A percentile compares a stretch with the other conserved stretches of the same genome.
Evolutionary conservation across 2,797 vertebrate species (phyloP).

Genomic region (Fundulus diaphanus): DNA sequence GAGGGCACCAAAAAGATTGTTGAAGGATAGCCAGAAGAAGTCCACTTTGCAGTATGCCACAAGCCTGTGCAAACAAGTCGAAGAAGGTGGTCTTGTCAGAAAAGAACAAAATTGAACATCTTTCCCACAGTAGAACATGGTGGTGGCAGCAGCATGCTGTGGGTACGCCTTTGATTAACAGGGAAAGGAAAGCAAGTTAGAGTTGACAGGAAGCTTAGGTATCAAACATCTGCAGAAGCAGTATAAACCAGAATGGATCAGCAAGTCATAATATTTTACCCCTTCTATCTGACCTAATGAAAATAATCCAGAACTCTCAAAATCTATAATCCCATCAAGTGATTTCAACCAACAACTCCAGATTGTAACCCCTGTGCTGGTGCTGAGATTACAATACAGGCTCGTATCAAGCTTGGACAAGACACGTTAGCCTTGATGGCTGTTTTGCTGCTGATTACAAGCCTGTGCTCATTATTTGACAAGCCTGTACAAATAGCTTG

Average conservation of each 20-base stretch:
- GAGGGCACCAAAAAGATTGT: too few species aligned
- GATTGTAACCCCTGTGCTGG: slow-evolving; percentile 14
- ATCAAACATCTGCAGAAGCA: slow-evolving; percentile 25
- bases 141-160: neutral
- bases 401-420: slow-evolving; percentile 31
- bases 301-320: slow-evolving; percentile 20
- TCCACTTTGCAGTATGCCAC: too few species aligned
- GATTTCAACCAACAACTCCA: slow-evolving; percentile 10
- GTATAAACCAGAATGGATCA: slow-evolving; percentile 11
- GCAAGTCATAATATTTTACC: neutral
- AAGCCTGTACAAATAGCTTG: slow-evolving; percentile 68
- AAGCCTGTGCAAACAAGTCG: neutral
- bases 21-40: too few species aligned
- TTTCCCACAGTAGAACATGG: neutral
- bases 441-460: slow-evolving; percentile 51
- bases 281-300: slow-evolving; percentile 8
- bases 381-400: slow-evolving; percentile 13
- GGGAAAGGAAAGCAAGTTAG: neutral
- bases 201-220: neutral
- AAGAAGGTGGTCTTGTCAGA: neutral
- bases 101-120: neutral
- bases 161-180: neutral
- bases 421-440: slow-evolving; percentile 48
- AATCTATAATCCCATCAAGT: slow-evolving; percentile 36
- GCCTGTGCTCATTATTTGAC: slow-evolving; percentile 64